Base-by-base conservation (phyloP, 2,113 vertebrate species). In the Urocynchramus pylzowi region DNA sequence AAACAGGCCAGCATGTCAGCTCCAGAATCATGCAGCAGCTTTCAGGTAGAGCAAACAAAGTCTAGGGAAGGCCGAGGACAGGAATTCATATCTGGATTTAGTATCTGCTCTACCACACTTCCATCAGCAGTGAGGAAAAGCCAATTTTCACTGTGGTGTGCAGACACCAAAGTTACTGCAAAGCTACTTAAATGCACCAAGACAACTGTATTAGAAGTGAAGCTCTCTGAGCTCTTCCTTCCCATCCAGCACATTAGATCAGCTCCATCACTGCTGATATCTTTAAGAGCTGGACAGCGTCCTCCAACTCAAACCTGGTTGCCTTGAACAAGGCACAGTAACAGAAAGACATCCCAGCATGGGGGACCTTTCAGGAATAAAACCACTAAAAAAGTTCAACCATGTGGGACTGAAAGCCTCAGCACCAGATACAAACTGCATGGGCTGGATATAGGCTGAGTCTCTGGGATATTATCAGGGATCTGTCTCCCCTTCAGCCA, bases 181-280 rank as follows among this genome's bases (percentile, higher is more conserved):
- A 77, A 84, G 45, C 45, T 52, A 71, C 52, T 50, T 26, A 70
- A 33, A 37, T 27, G 28, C 19, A 77, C n/a, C 10, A 57, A 75
- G 33, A 28, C 33, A 69, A 64, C 8, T 7, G 5, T 13, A 3
- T 7, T 12, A 45, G n/a, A 60, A n/a, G 42, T 22, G 26, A 92
- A 20, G 16, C 13, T 26, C 54, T 50, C 33, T 21, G 13, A 30
- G 9, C 26, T 65, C 19, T 30, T 54, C n/a, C 6, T 20, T 70
- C 16, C 30, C 2, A 1, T 28, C 28, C 6, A 42, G 39, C 6
- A 12, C 1, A 0, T 57, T 11, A 37, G 37, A 65, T 31, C 63
- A 93, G 33, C 33, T 65, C 49, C 42, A 19, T 31, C 49, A 30
- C 30, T 64, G 64, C 19, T 33, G 10, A 11, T 5, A 41, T 45